Evolutionary conservation across 2,797 vertebrate species (phyloP), one percentile per base, ranked within the genome.

Genomic region (Podarcis lilfordi): DNA sequence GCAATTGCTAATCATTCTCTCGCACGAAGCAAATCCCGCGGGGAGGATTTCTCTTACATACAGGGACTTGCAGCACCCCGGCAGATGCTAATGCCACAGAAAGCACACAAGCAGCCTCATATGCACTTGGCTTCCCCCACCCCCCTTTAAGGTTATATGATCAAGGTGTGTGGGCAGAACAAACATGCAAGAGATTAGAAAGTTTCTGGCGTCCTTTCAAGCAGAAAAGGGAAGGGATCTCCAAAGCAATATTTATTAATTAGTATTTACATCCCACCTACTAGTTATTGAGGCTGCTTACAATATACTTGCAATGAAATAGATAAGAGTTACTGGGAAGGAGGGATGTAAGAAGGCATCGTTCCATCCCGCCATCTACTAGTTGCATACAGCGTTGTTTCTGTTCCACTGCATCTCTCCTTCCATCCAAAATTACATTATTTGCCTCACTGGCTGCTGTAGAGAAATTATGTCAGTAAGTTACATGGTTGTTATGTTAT

Each of bases 1-100:
- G 92, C 96, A 96, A 96, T 96, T 96, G 95, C 95, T 97, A 96
- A 97, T 96, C 93, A 95, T 90, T 95, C 94, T 96, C 92, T 95
- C 93, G 92, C 95, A 94, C 95, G 94, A 96, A 96, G 96, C 93
- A 96, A 96, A 96, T 95, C 96, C 93, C 91, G 92, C 94, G 6
- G n/a, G 94, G 94, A 95, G 91, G 92, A 94, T 96, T 95, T 94
- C 90, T 94, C 94, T 96, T 95, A 93, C 92, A 92, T 84, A 69
- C 91, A 81, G 40, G 91, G 91, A 88, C 80, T 90, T 91, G 61
- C 87, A 8, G 2, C 2, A 80, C 89, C 43, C 87, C 19, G 5
- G 92, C n/a, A 90, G 93, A 86, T 95, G 93, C 94, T 92, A 93
- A 95, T 93, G 94, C 91, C 79, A 82, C 84, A 35, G 94, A 95